Base-by-base conservation (phyloP, 1,140 invertebrate genomes). In the Neodiprion pinetum region DNA sequence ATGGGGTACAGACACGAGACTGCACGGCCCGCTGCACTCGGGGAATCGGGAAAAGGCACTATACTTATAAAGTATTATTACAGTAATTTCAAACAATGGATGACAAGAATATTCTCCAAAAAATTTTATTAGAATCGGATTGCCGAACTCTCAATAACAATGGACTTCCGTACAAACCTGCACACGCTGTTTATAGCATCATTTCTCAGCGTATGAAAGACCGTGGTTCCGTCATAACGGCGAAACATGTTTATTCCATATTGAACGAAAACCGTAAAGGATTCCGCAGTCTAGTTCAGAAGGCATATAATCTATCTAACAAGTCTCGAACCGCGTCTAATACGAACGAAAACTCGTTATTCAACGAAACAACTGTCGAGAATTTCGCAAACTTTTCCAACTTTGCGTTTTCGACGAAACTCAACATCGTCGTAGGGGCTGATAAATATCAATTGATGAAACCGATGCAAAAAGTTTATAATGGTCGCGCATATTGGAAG, bases 171-270 rank as follows among this genome's bases (percentile, higher is more conserved):
- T 67, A 66, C 23, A 50, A 28, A 40, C 72, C 72, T 17, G n/a
- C 61, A 1, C 61, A 73, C 67, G 14, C 3, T 9, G 72, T 73
- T 65, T 73, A 53, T 23, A 17, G 28, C 17, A 12, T 28, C 40
- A 75, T 75, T 71, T 47, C 73, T 7, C 48, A 72, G 49, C 70
- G 70, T 75, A 75, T 75, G 74, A 61, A 68, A 48, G 11, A 71
- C 7, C 40, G 40, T 40, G 74, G 74, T 21, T 71, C 74, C 0
- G 61, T 23, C 12, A 71, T 71, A 48, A 47, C 67, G 14, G 68
- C 74, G 48, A 50, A 61, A 40, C 74, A 75, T 47, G 65, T 75
- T 11, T 67, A 75, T 28, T 71, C 69, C 21, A 75, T 75, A n/a
- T 23, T 75, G 1, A 75, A 75, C 23, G 28, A 67, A 2, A 70